Conservation (phyloP, 2,888 invertebrate species). For the Hirtodrosophila duncani region DNA sequence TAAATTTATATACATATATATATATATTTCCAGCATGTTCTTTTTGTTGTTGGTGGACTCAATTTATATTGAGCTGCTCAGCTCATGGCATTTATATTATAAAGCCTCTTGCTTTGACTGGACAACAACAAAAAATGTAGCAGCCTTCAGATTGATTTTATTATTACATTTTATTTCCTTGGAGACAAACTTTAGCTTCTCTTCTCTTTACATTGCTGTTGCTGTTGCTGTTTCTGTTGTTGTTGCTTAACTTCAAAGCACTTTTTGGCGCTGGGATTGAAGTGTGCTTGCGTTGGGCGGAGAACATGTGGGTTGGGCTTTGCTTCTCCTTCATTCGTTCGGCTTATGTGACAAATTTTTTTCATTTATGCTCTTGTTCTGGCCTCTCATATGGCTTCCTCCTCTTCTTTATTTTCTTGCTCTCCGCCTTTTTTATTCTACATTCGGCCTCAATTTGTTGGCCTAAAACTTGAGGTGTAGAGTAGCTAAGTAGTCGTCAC, state of each 20-base stretch:
- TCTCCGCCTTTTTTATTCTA: too few species aligned
- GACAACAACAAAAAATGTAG: conserved; percentile 15
- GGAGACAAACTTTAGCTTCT: conserved; percentile 61
- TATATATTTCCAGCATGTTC: conserved; percentile 1
- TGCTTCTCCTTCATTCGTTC: conserved; percentile 39
- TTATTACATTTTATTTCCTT: conserved; percentile 72
- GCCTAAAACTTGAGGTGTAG: conserved; percentile 37
- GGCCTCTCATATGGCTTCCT: conserved; percentile 21
- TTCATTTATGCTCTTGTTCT: conserved; percentile 52
- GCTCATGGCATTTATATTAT: conserved; percentile 36
- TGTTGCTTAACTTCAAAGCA: conserved; percentile 66
- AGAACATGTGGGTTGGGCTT: conserved; percentile 16
- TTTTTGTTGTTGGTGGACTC: conserved; percentile 15
- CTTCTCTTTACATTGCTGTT: too few species aligned
- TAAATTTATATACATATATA: not conserved
- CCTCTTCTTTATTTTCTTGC: conserved; percentile 16
- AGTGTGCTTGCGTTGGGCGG: conserved; percentile 52
- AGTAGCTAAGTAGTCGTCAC: conserved; percentile 42
- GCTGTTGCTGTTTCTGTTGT: conserved; percentile 7
- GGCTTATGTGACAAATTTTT: conserved; percentile 62
- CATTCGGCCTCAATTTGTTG: conserved; percentile 44
- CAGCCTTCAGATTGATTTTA: conserved; percentile 70
- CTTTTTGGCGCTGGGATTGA: conserved; percentile 38
- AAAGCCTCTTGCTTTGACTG: conserved; percentile 37
- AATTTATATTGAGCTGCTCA: conserved; percentile 28